Evolutionary conservation across 2,888 invertebrate genomes (phyloP).

Genomic region (Aethes cnicana): DNA sequence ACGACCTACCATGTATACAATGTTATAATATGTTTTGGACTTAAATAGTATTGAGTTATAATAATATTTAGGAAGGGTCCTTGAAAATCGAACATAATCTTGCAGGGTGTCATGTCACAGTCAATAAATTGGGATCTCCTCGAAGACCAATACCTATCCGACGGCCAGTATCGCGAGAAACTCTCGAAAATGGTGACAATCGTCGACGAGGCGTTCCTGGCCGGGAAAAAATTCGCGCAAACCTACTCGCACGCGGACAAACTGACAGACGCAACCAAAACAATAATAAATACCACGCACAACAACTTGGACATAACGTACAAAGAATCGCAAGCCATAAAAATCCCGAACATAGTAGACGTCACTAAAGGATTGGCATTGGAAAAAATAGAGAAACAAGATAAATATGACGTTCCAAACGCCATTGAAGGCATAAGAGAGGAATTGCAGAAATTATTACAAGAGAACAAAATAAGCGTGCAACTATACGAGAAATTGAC

Average conservation of each 20-base stretch:
- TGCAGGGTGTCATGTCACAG: slow-evolving; percentile 96
- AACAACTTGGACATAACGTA: slow-evolving; percentile 60
- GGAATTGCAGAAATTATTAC: slow-evolving; percentile 57
- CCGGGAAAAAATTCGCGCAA: slow-evolving; percentile 88
- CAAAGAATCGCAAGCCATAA: slow-evolving; percentile 42
- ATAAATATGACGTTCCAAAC: slow-evolving; percentile 37
- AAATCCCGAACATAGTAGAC: slow-evolving; percentile 40
- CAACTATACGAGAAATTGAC: slow-evolving; percentile 68
- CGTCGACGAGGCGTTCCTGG: slow-evolving; percentile 87
- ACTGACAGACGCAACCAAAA: slow-evolving; percentile 35
- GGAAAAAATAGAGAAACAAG: too few species aligned
- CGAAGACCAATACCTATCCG: slow-evolving; percentile 92
- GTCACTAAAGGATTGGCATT: slow-evolving; percentile 48
- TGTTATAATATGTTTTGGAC: too few species aligned
- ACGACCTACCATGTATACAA: too few species aligned
- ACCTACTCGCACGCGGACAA: slow-evolving; percentile 73
- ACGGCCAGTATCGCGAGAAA: slow-evolving; percentile 90
- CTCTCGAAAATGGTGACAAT: slow-evolving; percentile 93
- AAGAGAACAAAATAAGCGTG: slow-evolving; percentile 67
- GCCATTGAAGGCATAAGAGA: slow-evolving; percentile 48
- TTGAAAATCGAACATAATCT: too few species aligned
- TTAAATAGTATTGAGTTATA: too few species aligned
- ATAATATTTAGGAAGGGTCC: too few species aligned
- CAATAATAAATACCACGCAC: slow-evolving; percentile 35
- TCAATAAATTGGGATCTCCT: slow-evolving; percentile 97